Base-by-base conservation (phyloP, 2,113 vertebrate genomes). In the Ptilorrhoa leucosticta region DNA sequence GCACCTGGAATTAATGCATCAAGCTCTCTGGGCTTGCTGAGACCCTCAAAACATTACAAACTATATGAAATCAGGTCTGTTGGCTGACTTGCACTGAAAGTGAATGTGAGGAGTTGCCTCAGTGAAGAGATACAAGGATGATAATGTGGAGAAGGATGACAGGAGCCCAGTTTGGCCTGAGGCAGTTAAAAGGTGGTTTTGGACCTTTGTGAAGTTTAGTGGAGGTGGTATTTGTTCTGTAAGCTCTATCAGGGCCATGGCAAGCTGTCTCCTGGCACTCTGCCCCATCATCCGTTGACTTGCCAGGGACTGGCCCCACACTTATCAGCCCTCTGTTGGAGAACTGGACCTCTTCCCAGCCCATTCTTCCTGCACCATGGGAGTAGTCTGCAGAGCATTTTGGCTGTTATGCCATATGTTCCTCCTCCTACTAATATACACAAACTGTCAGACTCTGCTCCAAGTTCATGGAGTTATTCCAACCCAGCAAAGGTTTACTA, bases 241-340 rank as follows among this genome's bases (percentile, higher is more conserved):
- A 37, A 56, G 42, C 28, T 76, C 31, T 84, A 28, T n/a, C 54
- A 70, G 23, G 42, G 4, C 45, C 7, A 6, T 21, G 39, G 7
- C 26, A 71, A 68, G 14, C n/a, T 72, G 23, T 27, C 3, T 83
- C 1, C 53, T 71, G 75, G 56, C 47, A 71, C 61, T 37, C 4
- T 63, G 42, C 7, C 7, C 9, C 4, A 1, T 63, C 30, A 58
- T 53, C 26, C 0, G 0, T 23, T 8, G 6, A 35, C 21, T 23
- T 66, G 54, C 27, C 14, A 66, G 71, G n/a, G 11, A 45, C 23
- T 72, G 19, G 16, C 15, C 45, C n/a, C 35, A 39, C 0, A 2
- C 26, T 48, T 78, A 37, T 3, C 26, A 40, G 53, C 33, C 37
- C 47, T 58, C 33, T 39, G 50, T 47, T 0, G 4, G 40, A 73